Conservation (phyloP, 2,888 invertebrate genomes). For the Ptychoptera contaminata region DNA sequence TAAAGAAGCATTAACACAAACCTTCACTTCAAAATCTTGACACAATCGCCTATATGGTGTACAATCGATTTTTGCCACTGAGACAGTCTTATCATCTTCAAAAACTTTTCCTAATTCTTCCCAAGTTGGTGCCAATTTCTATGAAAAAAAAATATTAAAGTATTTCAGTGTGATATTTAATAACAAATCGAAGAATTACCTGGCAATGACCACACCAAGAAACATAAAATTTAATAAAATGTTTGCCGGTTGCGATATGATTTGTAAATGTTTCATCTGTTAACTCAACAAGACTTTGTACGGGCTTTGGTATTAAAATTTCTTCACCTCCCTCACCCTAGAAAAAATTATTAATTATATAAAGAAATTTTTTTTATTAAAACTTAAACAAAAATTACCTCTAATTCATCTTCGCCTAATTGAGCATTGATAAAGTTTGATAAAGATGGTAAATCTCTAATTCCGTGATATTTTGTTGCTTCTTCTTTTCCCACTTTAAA, state of each 20-base stretch:
- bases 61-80: constrained; percentile 75
- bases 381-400: constrained; percentile 15
- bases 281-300: constrained; percentile 41
- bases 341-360: neutral
- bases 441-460: constrained; percentile 58
- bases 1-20: neutral
- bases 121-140: constrained; percentile 75
- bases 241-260: constrained; percentile 54
- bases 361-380: neutral
- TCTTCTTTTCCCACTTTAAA: constrained; percentile 52
- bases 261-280: constrained; percentile 61
- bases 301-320: constrained; percentile 4
- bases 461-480: constrained; percentile 61
- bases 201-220: constrained; percentile 87
- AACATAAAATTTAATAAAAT: constrained; percentile 83
- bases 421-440: constrained; percentile 64
- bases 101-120: constrained; percentile 59
- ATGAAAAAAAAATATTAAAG: constrained; percentile 15
- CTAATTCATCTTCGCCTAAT: constrained; percentile 29
- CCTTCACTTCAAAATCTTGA: constrained; percentile 58
- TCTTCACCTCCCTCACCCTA: constrained; percentile 11
- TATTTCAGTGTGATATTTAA: too few species aligned
- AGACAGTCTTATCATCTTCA: constrained; percentile 46
- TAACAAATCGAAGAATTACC: constrained; percentile 31
- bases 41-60: constrained; percentile 60